These are phyloP conservation scores for Ciona savignyi DNA, from an alignment of 23 tunicate genomes.

Conservation along the genomic window DNA sequence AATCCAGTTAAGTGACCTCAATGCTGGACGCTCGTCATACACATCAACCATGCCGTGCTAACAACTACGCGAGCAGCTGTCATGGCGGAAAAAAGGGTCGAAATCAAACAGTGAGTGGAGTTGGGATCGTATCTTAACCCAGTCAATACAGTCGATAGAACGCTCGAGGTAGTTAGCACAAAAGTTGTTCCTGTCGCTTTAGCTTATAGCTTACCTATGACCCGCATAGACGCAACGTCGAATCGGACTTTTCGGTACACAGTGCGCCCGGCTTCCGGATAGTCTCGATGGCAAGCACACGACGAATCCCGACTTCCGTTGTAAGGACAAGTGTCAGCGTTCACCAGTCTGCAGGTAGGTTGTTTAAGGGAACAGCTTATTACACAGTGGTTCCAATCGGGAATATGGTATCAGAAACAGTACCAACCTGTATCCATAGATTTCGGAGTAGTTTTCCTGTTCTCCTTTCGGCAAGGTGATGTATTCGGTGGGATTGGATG, in stretches of 20 bases:
- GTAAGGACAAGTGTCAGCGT: conserved; percentile 72
- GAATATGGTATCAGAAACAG: not conserved
- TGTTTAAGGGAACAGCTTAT: not conserved
- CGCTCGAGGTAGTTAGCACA: too few relatives aligned
- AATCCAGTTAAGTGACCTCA: not conserved
- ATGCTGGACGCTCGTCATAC: too few relatives aligned
- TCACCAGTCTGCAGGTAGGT: conserved; percentile 26
- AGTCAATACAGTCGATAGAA: too few relatives aligned
- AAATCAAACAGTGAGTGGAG: too few relatives aligned
- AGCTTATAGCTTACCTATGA: conserved; percentile 44
- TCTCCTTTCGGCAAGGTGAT: conserved; percentile 50
- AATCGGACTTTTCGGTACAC: conserved; percentile 63
- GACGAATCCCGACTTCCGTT: conserved; percentile 55
- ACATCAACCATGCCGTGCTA: too few relatives aligned
- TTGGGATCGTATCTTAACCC: too few relatives aligned
- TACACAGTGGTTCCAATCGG: not conserved
- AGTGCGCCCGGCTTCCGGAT: conserved; percentile 67
- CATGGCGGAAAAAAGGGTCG: too few relatives aligned
- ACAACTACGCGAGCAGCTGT: too few relatives aligned
- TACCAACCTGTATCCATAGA: conserved; percentile 61
- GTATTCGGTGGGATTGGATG: conserved; percentile 59
- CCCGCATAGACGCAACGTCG: conserved; percentile 45
- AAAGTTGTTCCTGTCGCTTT: too few relatives aligned
- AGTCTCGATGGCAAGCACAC: conserved; percentile 56
- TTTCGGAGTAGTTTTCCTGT: conserved; percentile 79